A percentile compares a stretch with the other conserved stretches of the same genome.
Evolutionary conservation across 1,140 invertebrate genomes (phyloP).

Genomic region (Tetraneura akinire): DNA sequence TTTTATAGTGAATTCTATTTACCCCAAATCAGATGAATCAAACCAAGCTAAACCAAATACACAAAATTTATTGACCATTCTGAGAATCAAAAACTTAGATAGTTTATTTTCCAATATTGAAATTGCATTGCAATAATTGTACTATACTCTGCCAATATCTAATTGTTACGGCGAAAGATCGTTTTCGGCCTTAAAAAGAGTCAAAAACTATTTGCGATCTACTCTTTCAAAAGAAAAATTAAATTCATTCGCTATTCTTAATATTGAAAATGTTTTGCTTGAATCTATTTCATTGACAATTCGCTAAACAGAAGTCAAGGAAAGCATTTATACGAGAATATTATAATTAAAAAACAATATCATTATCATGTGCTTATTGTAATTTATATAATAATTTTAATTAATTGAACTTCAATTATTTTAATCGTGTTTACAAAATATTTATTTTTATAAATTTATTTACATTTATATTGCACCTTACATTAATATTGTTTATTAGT

Average conservation of each 20-base stretch:
- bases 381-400: too few species aligned
- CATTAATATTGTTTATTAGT: too few species aligned
- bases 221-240: constrained; percentile 15
- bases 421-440: too few species aligned
- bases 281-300: too few species aligned
- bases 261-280: constrained; percentile 6
- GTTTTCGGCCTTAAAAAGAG: background rate
- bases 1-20: constrained; percentile 6
- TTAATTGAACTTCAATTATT: too few species aligned
- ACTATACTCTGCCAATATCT: background rate
- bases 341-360: too few species aligned
- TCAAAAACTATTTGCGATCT: constrained; percentile 9
- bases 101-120: background rate
- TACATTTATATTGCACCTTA: too few species aligned
- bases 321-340: too few species aligned
- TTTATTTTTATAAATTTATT: too few species aligned
- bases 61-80: constrained; percentile 1
- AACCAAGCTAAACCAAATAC: background rate
- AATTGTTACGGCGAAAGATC: background rate
- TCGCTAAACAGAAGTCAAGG: too few species aligned
- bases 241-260: constrained; percentile 4
- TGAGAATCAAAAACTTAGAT: background rate
- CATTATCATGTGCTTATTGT: too few species aligned
- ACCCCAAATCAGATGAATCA: background rate
- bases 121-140: background rate